A percentile compares a stretch with the other conserved stretches of the same genome.
phyloP scores from a whole-genome alignment of 2,113 vertebrate genomes.

The Paracanthobrama guichenoti region DNA sequence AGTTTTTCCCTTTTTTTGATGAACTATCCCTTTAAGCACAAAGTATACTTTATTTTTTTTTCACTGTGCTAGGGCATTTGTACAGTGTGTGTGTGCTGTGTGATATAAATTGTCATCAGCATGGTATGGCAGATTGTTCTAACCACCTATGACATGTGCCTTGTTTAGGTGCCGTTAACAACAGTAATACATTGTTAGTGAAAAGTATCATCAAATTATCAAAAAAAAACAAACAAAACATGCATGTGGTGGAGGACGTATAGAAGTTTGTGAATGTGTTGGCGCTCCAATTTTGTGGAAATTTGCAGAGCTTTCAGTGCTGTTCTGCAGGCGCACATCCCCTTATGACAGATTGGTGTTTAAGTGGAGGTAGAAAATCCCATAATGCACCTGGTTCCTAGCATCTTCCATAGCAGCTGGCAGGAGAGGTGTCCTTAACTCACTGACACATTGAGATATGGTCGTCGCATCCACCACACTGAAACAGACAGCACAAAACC shows the following conservation, averaged over 20 bases:
- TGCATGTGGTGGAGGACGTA: neutral
- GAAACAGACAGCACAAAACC: slow-evolving; percentile 51
- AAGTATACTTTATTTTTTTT: no score
- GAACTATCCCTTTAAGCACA: no score
- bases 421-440: slow-evolving; percentile 76
- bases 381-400: slow-evolving; percentile 81
- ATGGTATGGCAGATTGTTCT: no score
- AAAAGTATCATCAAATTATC: neutral
- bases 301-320: neutral
- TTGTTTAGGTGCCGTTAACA: neutral
- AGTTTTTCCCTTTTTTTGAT: no score
- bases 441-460: slow-evolving; percentile 78
- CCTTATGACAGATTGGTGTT: neutral
- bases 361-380: neutral
- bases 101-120: no score
- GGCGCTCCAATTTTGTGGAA: neutral
- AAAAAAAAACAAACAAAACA: neutral
- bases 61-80: no score
- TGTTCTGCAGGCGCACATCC: neutral
- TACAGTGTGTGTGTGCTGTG: no score
- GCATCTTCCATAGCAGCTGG: slow-evolving; percentile 73
- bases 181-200: neutral
- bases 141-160: no score
- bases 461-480: slow-evolving; percentile 78
- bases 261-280: neutral